Percentiles rank a stretch among this genome's conserved stretches.
phyloP scores from a whole-genome alignment of 1,140 invertebrate species.

The Cotesia typhae region DNA sequence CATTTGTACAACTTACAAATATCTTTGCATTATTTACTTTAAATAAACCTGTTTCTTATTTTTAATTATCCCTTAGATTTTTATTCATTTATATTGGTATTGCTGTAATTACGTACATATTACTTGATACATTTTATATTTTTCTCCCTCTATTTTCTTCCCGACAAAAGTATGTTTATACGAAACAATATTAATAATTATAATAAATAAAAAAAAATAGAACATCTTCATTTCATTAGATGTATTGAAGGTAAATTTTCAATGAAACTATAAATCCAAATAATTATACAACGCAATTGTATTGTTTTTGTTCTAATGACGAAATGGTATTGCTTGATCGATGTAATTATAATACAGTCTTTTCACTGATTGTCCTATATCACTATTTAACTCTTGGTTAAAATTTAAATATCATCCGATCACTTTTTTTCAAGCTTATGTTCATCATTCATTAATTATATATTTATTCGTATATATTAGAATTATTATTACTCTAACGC shows the following conservation, averaged over 20 bases:
- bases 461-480: constrained; percentile 53
- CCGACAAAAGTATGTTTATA: no score
- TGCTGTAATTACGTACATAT: constrained; percentile 20
- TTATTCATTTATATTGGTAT: constrained; percentile 18
- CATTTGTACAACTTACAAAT: constrained; percentile 64
- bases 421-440: constrained; percentile 24
- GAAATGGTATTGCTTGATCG: constrained; percentile 61
- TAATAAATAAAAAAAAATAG: neutral
- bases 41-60: constrained; percentile 39
- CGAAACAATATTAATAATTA: neutral
- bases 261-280: no score
- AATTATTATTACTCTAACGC: constrained; percentile 65
- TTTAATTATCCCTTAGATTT: constrained; percentile 37
- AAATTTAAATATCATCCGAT: constrained; percentile 1
- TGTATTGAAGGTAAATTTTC: no score
- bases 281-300: no score
- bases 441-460: constrained; percentile 45
- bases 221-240: no score
- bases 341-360: constrained; percentile 64
- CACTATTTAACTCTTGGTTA: constrained; percentile 56
- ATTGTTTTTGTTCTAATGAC: neutral
- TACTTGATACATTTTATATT: constrained; percentile 29
- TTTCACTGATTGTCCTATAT: constrained; percentile 68
- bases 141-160: constrained; percentile 6
- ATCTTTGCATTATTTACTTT: constrained; percentile 41